Evolutionary conservation across 2,888 invertebrate species (phyloP), one percentile per base, ranked within the genome.

Genomic region (Xestia c-nigrum): DNA sequence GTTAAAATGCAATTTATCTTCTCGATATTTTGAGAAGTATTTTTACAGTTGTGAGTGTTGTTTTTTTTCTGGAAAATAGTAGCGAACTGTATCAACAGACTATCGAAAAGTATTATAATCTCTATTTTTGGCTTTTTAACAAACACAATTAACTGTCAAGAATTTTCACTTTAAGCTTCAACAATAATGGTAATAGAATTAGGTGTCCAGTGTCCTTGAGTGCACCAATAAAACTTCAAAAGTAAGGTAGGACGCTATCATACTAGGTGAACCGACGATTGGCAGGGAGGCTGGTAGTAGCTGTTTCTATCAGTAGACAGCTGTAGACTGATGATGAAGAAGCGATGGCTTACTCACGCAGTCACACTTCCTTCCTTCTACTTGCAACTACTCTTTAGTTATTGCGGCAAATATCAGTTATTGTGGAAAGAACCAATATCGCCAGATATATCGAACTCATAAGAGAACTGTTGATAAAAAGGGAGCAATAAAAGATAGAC

Each of bases 1-100:
- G 74, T 66, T 83, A 65, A 69, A 80, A 83, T 80, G 52, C 61
- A 72, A 72, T 80, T 83, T 74, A 83, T 74, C 40, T 74, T 79
- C 43, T 68, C 59, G 68, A 50, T 80, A 80, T 72, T 72, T 80
- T 46, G 43, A 79, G 16, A 19, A 46, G 55, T 47, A 24, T 64
- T 78, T 81, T 83, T 65, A 65, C 16, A 1, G 47, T 12, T 43
- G 47, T 0, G 9, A 19, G 16, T 38, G 40, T 46, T 57, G 65
- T 65, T 74, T 66, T 74, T 66, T 38, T 46, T 16, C 31, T 24
- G 31, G 1, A 1, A 59, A 50, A 52, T 3, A 3, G 1, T 16
- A 31, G 16, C 10, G 4, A 14, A 38, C 46, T 64, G 10, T 31
- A 14, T 57, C 57, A 57, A 57, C 16, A 24, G 14, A 57, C 14